Evolutionary conservation across 2,113 vertebrate genomes (phyloP).

Genomic region (Prunella fulvescens): DNA sequence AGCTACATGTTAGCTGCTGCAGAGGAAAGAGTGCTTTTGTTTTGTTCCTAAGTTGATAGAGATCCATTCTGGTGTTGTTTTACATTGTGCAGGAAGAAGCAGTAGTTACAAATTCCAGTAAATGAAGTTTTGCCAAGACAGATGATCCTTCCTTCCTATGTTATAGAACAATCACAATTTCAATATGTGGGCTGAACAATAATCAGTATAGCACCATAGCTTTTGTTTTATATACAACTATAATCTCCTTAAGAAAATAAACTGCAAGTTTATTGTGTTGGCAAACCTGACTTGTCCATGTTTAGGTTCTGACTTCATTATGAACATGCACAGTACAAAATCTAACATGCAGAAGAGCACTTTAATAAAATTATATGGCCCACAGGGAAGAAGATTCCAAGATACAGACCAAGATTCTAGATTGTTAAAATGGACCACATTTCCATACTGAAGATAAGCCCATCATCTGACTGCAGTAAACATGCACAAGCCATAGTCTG

Average conservation of each 20-base stretch:
- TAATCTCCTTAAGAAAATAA: background rate
- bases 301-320: background rate
- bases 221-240: background rate
- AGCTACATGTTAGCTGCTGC: background rate
- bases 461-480: background rate
- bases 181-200: background rate
- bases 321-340: background rate
- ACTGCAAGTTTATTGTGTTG: background rate
- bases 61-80: background rate
- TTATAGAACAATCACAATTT: background rate
- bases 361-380: background rate
- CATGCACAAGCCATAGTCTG: background rate
- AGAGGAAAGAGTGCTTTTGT: background rate
- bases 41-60: background rate
- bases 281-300: background rate
- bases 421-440: background rate
- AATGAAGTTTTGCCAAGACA: background rate
- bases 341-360: background rate
- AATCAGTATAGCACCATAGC: background rate
- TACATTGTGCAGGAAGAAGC: background rate
- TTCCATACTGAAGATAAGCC: background rate
- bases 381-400: background rate
- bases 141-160: background rate
- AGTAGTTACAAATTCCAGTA: background rate
- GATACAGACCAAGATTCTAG: background rate